Evolutionary conservation across 2,797 vertebrate species (phyloP).

Genomic region (Odontamblyopus rebecca): DNA sequence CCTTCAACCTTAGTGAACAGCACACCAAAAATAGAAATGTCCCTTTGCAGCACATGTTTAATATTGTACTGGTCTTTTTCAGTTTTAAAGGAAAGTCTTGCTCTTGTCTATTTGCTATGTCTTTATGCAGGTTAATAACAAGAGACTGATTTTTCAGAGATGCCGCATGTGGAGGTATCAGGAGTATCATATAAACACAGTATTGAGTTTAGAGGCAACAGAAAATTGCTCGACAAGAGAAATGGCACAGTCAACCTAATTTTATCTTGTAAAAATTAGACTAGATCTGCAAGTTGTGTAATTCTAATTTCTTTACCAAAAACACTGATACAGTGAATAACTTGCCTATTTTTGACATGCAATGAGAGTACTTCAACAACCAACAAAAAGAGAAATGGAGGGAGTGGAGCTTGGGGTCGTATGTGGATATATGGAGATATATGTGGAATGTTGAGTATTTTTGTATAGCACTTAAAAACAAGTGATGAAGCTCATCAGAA

Average conservation of each 20-base stretch:
- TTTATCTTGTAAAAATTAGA: not conserved
- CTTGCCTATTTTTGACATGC: not conserved
- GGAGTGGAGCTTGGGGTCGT: no score
- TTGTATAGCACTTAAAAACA: no score
- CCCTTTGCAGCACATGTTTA: not conserved
- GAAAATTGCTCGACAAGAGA: not conserved
- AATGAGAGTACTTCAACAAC: not conserved
- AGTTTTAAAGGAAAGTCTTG: not conserved
- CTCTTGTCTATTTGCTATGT: not conserved
- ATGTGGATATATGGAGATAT: no score
- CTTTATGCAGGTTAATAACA: no score
- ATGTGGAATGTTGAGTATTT: no score
- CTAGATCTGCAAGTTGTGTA: not conserved
- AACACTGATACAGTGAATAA: not conserved
- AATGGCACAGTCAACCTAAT: not conserved
- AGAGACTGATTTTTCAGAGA: no score
- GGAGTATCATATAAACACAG: no score
- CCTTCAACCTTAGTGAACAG: no score
- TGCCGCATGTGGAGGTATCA: no score
- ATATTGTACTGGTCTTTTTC: not conserved
- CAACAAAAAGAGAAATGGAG: not conserved
- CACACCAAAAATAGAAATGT: not conserved
- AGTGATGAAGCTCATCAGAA: no score
- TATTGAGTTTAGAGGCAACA: not conserved
- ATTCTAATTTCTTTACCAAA: not conserved